These are phyloP conservation scores for Anarhynchus alexandrinus DNA, from an alignment of 2,113 vertebrate genomes.

Conservation along the genomic window DNA sequence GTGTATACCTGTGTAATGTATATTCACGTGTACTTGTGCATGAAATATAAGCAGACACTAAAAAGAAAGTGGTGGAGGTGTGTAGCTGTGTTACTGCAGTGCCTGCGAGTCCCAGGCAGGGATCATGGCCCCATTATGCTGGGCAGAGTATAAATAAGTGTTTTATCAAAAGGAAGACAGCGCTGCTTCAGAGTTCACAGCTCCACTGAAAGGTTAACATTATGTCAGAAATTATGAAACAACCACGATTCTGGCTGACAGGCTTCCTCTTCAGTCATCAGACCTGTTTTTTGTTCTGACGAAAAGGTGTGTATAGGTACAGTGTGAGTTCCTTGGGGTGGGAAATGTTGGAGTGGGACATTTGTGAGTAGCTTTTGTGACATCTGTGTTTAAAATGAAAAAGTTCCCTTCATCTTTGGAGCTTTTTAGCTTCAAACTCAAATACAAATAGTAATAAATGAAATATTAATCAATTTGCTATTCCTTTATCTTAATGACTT, in stretches of 20 bases:
- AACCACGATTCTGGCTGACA: neutral
- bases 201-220: neutral
- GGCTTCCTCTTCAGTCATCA: neutral
- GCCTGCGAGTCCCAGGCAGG: neutral
- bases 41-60: neutral
- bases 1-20: neutral
- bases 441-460: neutral
- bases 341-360: neutral
- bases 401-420: neutral
- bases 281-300: neutral
- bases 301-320: neutral
- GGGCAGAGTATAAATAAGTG: conserved; percentile 24
- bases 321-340: neutral
- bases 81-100: neutral
- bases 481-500: neutral
- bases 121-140: neutral
- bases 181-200: conserved; percentile 5
- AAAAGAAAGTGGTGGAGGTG: neutral
- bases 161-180: conserved; percentile 15
- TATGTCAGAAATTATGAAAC: conserved; percentile 39
- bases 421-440: neutral
- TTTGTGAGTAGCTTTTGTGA: neutral
- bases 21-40: neutral
- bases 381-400: neutral
- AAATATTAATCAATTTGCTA: neutral